Conservation (phyloP, 1,140 invertebrate genomes). For the Aporrectodea caliginosa region DNA sequence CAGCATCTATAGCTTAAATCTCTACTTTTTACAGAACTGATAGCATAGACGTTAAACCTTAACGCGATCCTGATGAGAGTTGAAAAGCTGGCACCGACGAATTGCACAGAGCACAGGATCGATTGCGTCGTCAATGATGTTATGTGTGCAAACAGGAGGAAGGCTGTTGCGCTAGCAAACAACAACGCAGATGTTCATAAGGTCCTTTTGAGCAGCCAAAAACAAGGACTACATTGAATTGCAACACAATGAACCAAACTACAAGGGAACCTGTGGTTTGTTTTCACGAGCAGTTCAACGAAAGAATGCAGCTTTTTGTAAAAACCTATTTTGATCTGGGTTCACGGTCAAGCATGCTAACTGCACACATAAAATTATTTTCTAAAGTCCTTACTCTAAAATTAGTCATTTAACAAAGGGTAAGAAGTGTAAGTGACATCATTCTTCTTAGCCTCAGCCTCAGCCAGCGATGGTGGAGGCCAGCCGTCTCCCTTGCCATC, state of each 20-base stretch:
- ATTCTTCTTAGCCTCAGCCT: too few species aligned
- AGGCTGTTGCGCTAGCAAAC: conserved; percentile 69
- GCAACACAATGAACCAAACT: too few species aligned
- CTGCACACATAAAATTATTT: too few species aligned
- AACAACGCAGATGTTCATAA: conserved; percentile 10
- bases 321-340: too few species aligned
- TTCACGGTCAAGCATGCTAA: too few species aligned
- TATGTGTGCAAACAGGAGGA: conserved; percentile 97
- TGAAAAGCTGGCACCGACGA: conserved; percentile 90
- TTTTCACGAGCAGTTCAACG: neutral
- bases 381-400: too few species aligned
- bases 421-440: too few species aligned
- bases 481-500: too few species aligned
- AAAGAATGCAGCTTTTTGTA: too few species aligned
- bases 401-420: too few species aligned
- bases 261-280: neutral
- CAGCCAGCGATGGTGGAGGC: too few species aligned
- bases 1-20: neutral
- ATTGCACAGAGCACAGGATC: conserved; percentile 79
- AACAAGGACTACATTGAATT: too few species aligned
- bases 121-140: conserved; percentile 85
- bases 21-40: conserved; percentile 33
- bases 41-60: conserved; percentile 66
- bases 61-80: conserved; percentile 87
- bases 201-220: neutral